Evolutionary conservation across 2,888 invertebrate genomes (phyloP), one percentile per base, ranked within the genome.

Genomic region (Eucriotettix oculatus): DNA sequence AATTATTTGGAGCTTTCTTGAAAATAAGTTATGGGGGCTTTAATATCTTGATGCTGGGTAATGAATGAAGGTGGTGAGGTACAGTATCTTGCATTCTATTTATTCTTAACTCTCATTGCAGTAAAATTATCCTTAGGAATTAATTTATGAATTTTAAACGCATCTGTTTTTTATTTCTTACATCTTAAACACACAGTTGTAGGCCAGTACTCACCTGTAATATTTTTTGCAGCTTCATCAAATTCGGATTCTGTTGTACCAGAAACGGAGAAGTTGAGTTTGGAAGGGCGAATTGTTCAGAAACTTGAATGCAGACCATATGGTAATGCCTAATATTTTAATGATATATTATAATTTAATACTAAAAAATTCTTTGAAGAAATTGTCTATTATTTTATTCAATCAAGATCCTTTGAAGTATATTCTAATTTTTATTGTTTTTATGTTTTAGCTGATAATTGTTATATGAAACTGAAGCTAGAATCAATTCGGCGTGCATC

Each of bases 251-350:
- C 84, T 52, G 81, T 86, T 55, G 77, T 85, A 54, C 86, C 87
- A 48, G 90, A 90, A 73, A 78, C 82, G 44, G 91, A 92, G 68
- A 91, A 91, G 70, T 76, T 95, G 9, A 85, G 82, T 64, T 86
- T 97, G 83, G 94, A 95, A 75, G 97, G 97, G 0, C 84, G 90
- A 71, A 95, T 97, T 68, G 92, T 93, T n/a, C 95, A 96, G 72
- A 90, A 94, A 72, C 77, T 96, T 43, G 97, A 98, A 75, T 97
- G 96, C 72, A 81, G 90, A 55, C 95, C 95, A 1, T 85, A 87
- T 70, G 90, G 71, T 68, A 66, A 58, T 41, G 17, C 16, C 16
- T 40, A 11, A 48, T 58, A 41, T 52, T 29, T 43, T 11, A 16
- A 17, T 5, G 43, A 29, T 42, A 43, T 16, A 10, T 43, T 40